These are phyloP conservation scores for Ectropis grisescens DNA, from an alignment of 1,140 invertebrate species.

Conservation along the genomic window DNA sequence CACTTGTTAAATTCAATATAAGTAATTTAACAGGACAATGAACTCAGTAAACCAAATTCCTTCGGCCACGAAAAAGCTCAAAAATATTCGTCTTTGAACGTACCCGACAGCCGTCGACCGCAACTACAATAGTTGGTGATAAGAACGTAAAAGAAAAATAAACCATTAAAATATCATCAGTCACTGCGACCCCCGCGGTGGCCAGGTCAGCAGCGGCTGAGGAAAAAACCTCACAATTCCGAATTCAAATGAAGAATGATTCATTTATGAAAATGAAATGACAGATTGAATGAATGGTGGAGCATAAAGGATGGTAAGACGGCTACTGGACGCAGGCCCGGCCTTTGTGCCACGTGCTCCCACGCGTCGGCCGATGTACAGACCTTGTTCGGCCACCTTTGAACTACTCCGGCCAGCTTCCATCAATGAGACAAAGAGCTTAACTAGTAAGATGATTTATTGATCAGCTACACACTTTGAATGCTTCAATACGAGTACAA, in stretches of 20 bases:
- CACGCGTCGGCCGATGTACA: constrained; percentile 12
- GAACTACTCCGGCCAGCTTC: no score
- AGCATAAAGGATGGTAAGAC: constrained; percentile 37
- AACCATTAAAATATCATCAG: constrained; percentile 66
- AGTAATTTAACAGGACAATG: no score
- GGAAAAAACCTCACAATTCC: constrained; percentile 55
- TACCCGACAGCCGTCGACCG: constrained; percentile 9
- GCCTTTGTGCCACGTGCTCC: constrained; percentile 31
- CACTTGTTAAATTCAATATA: no score
- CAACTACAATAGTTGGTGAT: constrained; percentile 49
- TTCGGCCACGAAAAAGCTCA: no score
- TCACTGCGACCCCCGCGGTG: constrained; percentile 54
- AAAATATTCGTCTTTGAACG: no score
- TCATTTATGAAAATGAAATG: constrained; percentile 67
- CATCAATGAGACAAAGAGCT: no score
- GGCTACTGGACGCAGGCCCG: constrained; percentile 43
- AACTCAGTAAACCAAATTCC: no score
- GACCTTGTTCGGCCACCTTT: constrained; percentile 1
- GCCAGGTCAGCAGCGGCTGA: constrained; percentile 54
- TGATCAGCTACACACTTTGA: no score
- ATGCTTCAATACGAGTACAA: no score
- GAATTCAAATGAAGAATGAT: constrained; percentile 65
- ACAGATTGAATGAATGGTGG: constrained; percentile 60
- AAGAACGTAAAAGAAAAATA: constrained; percentile 63
- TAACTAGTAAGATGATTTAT: no score